Evolutionary conservation across 2,113 vertebrate species (phyloP).

Genomic region (Mastomys natalensis): DNA sequence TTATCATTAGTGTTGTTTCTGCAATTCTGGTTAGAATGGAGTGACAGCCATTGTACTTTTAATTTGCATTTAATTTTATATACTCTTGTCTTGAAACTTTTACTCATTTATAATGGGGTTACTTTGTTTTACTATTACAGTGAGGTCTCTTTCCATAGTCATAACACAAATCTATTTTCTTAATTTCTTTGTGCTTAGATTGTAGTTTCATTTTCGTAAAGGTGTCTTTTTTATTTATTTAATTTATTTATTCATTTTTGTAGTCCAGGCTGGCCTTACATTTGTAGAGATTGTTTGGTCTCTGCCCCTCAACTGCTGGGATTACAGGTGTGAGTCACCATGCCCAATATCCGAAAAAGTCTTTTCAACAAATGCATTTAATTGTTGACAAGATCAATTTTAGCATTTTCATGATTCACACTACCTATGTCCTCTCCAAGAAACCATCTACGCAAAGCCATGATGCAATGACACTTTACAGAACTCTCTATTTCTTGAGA

Average conservation of each 20-base stretch:
- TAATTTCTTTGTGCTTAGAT: neutral
- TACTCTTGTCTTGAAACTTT: neutral
- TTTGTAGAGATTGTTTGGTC: neutral
- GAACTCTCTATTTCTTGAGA: neutral
- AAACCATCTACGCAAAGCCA: neutral
- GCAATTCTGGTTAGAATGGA: neutral
- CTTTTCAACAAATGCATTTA: slow-evolving; percentile 23
- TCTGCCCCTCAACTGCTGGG: neutral
- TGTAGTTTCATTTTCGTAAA: slow-evolving; percentile 1
- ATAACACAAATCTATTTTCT: neutral
- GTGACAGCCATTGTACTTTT: neutral
- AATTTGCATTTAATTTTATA: neutral
- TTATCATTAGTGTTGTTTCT: neutral
- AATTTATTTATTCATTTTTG: neutral
- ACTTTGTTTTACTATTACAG: neutral
- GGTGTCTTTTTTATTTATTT: neutral
- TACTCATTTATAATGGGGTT: neutral
- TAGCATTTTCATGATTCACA: neutral
- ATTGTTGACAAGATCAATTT: neutral
- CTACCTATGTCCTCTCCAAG: neutral
- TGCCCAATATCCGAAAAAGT: neutral
- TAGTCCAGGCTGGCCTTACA: too few species aligned
- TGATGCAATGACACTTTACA: too few species aligned
- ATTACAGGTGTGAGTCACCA: neutral
- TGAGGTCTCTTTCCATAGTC: neutral